These are phyloP conservation scores for Sinocyclocheilus grahami DNA, from an alignment of 2,113 vertebrate genomes.

Conservation along the genomic window DNA sequence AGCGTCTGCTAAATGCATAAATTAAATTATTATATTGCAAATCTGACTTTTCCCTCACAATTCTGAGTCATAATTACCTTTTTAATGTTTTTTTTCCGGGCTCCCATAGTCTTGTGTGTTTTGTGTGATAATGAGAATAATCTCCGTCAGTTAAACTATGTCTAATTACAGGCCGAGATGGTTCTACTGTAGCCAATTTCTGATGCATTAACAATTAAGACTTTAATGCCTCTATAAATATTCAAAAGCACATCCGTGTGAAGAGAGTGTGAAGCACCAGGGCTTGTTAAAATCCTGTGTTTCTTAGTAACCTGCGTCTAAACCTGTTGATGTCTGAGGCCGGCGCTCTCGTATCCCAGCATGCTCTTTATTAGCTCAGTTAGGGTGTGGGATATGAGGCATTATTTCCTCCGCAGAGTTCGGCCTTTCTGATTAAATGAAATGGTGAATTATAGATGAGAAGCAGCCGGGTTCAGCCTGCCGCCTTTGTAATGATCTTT, in stretches of 20 bases:
- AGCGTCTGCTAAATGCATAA: too few species aligned
- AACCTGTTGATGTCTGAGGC: slow-evolving; percentile 48
- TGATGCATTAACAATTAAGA: slow-evolving; percentile 68
- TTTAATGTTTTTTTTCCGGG: too few species aligned
- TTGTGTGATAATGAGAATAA: background rate
- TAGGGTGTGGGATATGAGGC: slow-evolving; percentile 52
- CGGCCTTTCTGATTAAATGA: slow-evolving; percentile 64
- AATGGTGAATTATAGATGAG: slow-evolving; percentile 69
- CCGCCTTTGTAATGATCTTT: slow-evolving; percentile 67
- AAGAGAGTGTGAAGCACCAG: background rate
- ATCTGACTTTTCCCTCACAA: too few species aligned
- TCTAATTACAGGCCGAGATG: slow-evolving; percentile 66
- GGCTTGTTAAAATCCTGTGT: background rate
- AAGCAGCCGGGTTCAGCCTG: slow-evolving; percentile 48
- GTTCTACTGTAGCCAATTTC: slow-evolving; percentile 67
- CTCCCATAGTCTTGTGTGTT: background rate
- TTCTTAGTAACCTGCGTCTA: background rate
- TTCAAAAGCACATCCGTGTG: slow-evolving; percentile 39
- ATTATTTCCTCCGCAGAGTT: slow-evolving; percentile 56
- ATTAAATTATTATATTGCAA: too few species aligned
- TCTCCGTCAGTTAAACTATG: slow-evolving; percentile 16
- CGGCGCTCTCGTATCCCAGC: slow-evolving; percentile 50
- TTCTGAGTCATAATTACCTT: too few species aligned
- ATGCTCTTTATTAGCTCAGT: slow-evolving; percentile 59
- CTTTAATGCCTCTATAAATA: slow-evolving; percentile 74